Evolutionary conservation across 2,113 vertebrate genomes (phyloP).

Genomic region (Protobothrops mucrosquamatus): DNA sequence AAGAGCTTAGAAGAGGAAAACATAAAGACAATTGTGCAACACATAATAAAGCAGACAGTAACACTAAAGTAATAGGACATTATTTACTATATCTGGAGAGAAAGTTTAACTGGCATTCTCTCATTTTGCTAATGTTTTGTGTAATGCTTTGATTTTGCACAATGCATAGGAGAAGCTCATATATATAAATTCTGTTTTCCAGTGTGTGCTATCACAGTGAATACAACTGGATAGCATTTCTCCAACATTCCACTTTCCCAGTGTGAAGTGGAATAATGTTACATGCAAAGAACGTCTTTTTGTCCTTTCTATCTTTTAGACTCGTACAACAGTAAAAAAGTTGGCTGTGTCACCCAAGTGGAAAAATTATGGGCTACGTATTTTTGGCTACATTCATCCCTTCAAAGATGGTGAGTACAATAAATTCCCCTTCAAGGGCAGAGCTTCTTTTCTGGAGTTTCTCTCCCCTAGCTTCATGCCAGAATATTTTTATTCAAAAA

Average conservation of each 20-base stretch:
- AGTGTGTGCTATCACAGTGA: not conserved
- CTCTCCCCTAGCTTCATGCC: not conserved
- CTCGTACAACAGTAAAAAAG: constrained; percentile 89
- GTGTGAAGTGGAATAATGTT: not conserved
- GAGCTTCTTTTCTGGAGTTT: not conserved
- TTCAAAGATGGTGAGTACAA: constrained; percentile 87
- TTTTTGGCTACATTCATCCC: constrained; percentile 96
- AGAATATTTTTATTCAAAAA: not conserved
- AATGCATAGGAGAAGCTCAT: not conserved
- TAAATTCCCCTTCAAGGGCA: not conserved
- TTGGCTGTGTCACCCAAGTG: constrained; percentile 95
- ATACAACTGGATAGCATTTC: not conserved
- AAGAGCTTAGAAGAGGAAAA: not conserved
- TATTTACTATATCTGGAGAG: not conserved
- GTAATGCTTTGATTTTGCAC: not conserved
- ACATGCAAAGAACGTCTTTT: fast-evolving
- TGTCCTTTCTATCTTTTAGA: constrained; percentile 64
- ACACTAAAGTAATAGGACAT: not conserved
- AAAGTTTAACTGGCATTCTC: not conserved
- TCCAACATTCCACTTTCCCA: not conserved
- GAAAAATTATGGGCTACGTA: constrained; percentile 96
- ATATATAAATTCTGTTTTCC: not conserved
- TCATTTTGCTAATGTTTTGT: not conserved
- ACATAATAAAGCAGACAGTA: not conserved
- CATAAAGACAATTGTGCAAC: not conserved